Percentiles rank a stretch among this genome's conserved stretches.
These are phyloP conservation scores for Vulpes vulpes DNA, from an alignment of 2,113 vertebrate species.

Conservation along the genomic window DNA sequence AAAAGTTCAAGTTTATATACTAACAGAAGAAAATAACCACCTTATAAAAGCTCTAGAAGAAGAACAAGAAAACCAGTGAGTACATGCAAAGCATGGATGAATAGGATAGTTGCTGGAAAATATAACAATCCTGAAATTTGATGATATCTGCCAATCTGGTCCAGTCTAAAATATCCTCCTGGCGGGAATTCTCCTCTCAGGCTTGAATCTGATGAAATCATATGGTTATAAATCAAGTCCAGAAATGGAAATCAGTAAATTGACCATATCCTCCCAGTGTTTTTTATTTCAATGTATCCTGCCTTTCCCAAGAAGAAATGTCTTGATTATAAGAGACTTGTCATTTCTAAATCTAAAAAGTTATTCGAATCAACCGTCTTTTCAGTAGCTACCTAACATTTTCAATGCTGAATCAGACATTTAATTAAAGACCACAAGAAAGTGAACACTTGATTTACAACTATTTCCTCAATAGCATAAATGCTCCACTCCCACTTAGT, in stretches of 20 bases:
- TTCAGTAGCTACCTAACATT: constrained; percentile 58
- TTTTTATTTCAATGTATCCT: constrained; percentile 80
- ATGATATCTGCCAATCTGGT: constrained; percentile 81
- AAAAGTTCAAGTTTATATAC: constrained; percentile 72
- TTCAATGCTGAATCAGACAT: constrained; percentile 32
- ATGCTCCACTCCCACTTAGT: not conserved
- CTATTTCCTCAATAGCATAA: not conserved
- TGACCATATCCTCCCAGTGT: constrained; percentile 71
- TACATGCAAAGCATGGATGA: constrained; percentile 68
- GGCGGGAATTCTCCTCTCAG: constrained; percentile 79
- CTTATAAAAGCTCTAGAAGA: constrained; percentile 64
- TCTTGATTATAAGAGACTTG: constrained; percentile 76
- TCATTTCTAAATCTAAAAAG: constrained; percentile 75
- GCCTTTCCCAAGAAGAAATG: constrained; percentile 69
- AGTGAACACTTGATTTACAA: not conserved
- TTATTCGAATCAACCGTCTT: constrained; percentile 51
- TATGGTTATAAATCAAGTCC: constrained; percentile 87
- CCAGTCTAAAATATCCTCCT: constrained; percentile 82
- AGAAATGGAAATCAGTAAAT: constrained; percentile 85
- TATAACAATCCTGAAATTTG: constrained; percentile 82
- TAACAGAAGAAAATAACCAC: constrained; percentile 77
- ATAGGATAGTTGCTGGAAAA: constrained; percentile 83
- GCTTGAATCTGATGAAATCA: constrained; percentile 87
- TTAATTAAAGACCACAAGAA: constrained; percentile 48
- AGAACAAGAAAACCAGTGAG: not conserved